These are phyloP conservation scores for Scartelaos histophorus DNA, from an alignment of 2,113 vertebrate species.

Conservation along the genomic window DNA sequence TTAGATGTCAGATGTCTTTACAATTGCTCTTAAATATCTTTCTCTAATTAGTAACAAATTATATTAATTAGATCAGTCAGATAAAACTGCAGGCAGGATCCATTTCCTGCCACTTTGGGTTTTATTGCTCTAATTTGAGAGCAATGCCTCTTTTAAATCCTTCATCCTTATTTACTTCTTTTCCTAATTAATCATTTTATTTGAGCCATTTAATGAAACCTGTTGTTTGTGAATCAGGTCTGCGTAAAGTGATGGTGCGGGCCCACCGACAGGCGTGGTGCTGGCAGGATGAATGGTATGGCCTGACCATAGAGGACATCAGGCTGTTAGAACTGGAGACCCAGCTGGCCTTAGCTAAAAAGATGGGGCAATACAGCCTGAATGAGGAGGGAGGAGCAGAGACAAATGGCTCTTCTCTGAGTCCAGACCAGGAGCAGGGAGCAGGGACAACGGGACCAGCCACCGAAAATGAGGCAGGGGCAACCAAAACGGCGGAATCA, in stretches of 20 bases:
- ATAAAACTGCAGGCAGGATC: slow-evolving; percentile 50
- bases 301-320: slow-evolving; percentile 96
- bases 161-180: slow-evolving; percentile 24
- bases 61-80: slow-evolving; percentile 22
- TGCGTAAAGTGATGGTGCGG: slow-evolving; percentile 95
- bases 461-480: slow-evolving; percentile 62
- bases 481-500: slow-evolving; percentile 61
- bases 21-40: neutral
- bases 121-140: too few relatives aligned
- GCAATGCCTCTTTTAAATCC: neutral
- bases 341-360: slow-evolving; percentile 90
- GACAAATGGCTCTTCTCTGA: slow-evolving; percentile 51
- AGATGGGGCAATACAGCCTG: slow-evolving; percentile 91
- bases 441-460: slow-evolving; percentile 52
- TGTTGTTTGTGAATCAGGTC: slow-evolving; percentile 71
- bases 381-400: slow-evolving; percentile 67
- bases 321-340: slow-evolving; percentile 94
- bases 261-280: slow-evolving; percentile 98
- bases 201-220: neutral
- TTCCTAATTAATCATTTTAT: neutral
- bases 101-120: slow-evolving; percentile 41
- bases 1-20: neutral
- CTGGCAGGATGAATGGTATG: slow-evolving; percentile 99
- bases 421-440: slow-evolving; percentile 70
- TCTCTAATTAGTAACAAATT: neutral